Evolutionary conservation across 2,888 invertebrate genomes (phyloP).

Genomic region (Isotomurus palustris): DNA sequence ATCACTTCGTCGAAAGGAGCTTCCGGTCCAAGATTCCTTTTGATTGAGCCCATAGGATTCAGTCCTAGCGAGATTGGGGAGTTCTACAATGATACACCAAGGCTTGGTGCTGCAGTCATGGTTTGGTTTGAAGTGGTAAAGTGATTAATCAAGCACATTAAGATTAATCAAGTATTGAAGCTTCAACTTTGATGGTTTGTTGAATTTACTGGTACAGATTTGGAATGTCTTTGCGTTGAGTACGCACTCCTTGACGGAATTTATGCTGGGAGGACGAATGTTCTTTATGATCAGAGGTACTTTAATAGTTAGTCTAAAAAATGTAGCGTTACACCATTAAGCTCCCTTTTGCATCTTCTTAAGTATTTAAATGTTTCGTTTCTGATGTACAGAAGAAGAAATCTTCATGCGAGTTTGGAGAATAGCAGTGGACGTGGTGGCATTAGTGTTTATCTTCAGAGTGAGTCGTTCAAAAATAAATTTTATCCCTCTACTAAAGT

Average conservation of each 20-base stretch:
- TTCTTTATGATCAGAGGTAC: slow-evolving; percentile 29
- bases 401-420: slow-evolving; percentile 31
- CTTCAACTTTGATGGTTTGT: neutral
- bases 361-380: neutral
- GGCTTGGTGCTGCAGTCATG: slow-evolving; percentile 23
- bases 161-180: neutral
- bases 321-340: neutral
- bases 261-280: slow-evolving; percentile 23
- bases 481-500: no score
- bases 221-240: slow-evolving; percentile 28
- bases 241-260: slow-evolving; percentile 27
- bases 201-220: slow-evolving; percentile 7
- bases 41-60: slow-evolving; percentile 29
- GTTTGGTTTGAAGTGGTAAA: slow-evolving; percentile 28
- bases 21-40: slow-evolving; percentile 14
- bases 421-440: slow-evolving; percentile 19
- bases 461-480: slow-evolving; percentile 9
- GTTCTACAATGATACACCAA: slow-evolving; percentile 26
- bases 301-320: neutral
- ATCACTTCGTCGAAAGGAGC: no score
- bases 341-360: neutral
- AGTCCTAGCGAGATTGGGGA: slow-evolving; percentile 10
- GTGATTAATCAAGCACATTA: neutral
- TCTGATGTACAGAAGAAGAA: slow-evolving; percentile 25
- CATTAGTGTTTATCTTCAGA: slow-evolving; percentile 21